Evolutionary conservation across 1,140 invertebrate genomes (phyloP).

Genomic region (Cecropterus lyciades): DNA sequence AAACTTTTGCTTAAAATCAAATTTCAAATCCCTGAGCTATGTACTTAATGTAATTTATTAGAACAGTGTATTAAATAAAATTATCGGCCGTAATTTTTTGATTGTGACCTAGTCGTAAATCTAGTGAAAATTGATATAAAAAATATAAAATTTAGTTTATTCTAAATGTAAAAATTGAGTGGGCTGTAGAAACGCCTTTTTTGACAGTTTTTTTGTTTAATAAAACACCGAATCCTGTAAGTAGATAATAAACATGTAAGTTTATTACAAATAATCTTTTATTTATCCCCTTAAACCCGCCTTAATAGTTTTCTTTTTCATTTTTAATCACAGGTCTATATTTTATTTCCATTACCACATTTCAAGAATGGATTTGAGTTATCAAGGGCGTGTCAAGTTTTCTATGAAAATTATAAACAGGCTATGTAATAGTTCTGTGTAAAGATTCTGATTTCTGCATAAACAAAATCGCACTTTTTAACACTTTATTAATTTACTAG

Average conservation of each 20-base stretch:
- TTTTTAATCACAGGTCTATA: no score
- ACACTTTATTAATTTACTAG: no score
- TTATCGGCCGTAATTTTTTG: conserved; percentile 52
- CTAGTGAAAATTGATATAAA: conserved; percentile 37
- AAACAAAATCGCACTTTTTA: no score
- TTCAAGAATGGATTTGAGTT: no score
- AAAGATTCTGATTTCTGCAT: no score
- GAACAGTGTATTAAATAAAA: conserved; percentile 33
- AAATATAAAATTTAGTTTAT: conserved; percentile 44
- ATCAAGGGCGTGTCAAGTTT: no score
- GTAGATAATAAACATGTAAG: conserved; percentile 75
- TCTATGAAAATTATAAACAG: no score
- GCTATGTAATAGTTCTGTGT: no score
- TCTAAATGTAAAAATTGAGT: conserved; percentile 58
- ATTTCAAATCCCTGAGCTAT: conserved; percentile 17
- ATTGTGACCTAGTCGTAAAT: conserved; percentile 48
- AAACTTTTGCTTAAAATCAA: conserved; percentile 20
- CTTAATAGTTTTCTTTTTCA: no score
- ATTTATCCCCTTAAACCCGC: conserved; percentile 21
- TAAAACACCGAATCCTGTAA: conserved; percentile 66
- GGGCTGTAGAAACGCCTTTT: conserved; percentile 66
- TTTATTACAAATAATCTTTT: conserved; percentile 60
- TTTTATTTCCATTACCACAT: no score
- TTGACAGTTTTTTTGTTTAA: conserved; percentile 51
- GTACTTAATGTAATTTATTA: conserved; percentile 16